Evolutionary conservation across 92 coral and sea anemone genomes (phyloP).

Genomic region (Nematostella vectensis): DNA sequence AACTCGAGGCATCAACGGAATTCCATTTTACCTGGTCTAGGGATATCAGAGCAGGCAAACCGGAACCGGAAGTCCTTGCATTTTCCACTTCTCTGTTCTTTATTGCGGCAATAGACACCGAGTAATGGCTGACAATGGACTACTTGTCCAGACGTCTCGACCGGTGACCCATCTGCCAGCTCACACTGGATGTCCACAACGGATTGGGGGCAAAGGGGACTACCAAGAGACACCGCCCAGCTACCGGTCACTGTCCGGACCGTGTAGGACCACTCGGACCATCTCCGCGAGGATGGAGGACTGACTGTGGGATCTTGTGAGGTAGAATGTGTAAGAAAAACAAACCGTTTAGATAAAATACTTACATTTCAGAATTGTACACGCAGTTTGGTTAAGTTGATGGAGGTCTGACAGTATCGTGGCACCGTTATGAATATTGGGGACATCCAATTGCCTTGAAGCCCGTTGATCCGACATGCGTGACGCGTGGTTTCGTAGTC

Average conservation of each 20-base stretch:
- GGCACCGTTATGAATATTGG: too few species aligned
- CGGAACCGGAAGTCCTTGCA: constrained; percentile 89
- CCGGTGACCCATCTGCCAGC: constrained; percentile 53
- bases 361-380: background rate
- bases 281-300: constrained; percentile 23
- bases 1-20: too few species aligned
- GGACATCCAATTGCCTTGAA: too few species aligned
- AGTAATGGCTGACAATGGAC: constrained; percentile 72
- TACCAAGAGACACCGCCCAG: constrained; percentile 73
- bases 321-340: background rate
- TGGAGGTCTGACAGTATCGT: too few species aligned
- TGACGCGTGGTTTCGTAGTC: too few species aligned
- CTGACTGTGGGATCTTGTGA: constrained; percentile 5
- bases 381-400: background rate
- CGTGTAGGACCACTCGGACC: constrained; percentile 82
- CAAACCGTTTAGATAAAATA: background rate
- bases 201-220: constrained; percentile 47
- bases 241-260: constrained; percentile 73
- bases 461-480: too few species aligned
- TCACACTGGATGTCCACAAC: constrained; percentile 71
- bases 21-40: constrained; percentile 54
- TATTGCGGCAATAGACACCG: constrained; percentile 85
- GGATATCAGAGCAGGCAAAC: constrained; percentile 60
- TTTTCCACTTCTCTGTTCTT: constrained; percentile 48
- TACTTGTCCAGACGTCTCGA: constrained; percentile 43